Conservation (phyloP, 2,113 vertebrate species). For the Oncorhynchus nerka region DNA sequence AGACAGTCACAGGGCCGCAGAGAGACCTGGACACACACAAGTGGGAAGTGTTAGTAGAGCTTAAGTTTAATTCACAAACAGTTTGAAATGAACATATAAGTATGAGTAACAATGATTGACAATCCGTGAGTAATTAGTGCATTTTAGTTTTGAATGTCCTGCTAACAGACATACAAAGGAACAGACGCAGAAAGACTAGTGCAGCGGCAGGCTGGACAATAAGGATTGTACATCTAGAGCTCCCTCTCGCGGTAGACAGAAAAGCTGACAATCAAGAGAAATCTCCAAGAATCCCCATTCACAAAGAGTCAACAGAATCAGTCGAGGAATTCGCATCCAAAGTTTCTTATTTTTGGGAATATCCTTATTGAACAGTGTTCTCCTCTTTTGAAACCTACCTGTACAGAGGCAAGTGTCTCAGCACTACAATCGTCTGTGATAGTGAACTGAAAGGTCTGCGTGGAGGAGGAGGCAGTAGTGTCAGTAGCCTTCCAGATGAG, state of each 20-base stretch:
- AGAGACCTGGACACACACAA: slow-evolving; percentile 71
- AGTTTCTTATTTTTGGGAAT: too few species aligned
- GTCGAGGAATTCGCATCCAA: too few species aligned
- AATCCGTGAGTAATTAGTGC: neutral
- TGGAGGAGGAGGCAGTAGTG: slow-evolving; percentile 33
- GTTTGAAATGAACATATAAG: neutral
- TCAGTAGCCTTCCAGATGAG: slow-evolving; percentile 77
- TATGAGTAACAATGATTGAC: neutral
- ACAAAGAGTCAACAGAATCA: neutral
- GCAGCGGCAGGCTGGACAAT: neutral
- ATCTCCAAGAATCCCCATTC: too few species aligned
- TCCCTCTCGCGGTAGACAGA: slow-evolving; percentile 55
- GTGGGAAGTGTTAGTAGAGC: neutral
- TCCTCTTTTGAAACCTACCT: slow-evolving; percentile 67
- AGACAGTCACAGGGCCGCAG: slow-evolving; percentile 81
- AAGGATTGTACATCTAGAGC: neutral
- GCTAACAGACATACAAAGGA: too few species aligned
- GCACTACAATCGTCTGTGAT: slow-evolving; percentile 80
- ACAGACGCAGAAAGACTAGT: too few species aligned
- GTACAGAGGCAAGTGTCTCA: slow-evolving; percentile 66
- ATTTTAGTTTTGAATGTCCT: neutral
- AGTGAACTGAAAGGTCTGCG: slow-evolving; percentile 72
- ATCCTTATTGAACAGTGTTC: too few species aligned
- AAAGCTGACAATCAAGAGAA: too few species aligned
- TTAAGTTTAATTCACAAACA: too few species aligned